A percentile compares a stretch with the other conserved stretches of the same genome.
Conservation (phyloP, 2,888 invertebrate species). For the Allacma fusca region DNA sequence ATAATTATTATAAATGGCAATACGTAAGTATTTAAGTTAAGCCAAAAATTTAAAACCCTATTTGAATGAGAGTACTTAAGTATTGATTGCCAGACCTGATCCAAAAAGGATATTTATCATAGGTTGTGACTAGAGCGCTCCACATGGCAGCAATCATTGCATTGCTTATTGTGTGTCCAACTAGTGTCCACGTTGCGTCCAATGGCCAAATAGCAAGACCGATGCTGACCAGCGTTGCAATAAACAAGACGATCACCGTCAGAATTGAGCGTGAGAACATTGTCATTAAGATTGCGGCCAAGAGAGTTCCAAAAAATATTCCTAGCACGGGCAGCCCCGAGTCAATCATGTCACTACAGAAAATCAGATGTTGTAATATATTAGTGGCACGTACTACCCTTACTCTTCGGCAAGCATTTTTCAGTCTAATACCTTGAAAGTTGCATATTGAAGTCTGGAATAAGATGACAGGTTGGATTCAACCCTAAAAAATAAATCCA, state of each 20-base stretch:
- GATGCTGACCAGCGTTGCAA: conserved; percentile 54
- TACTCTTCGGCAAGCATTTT: not conserved
- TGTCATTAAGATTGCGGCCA: conserved; percentile 48
- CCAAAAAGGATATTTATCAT: conserved; percentile 59
- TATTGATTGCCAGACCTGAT: conserved; percentile 47
- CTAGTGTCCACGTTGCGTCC: conserved; percentile 52
- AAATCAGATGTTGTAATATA: conserved; percentile 4
- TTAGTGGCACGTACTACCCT: not conserved
- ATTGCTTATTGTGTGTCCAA: conserved; percentile 57
- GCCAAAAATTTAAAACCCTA: not conserved
- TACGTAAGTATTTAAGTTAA: not conserved
- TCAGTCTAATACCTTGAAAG: conserved; percentile 46
- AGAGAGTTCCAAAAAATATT: conserved; percentile 56
- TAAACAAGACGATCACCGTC: conserved; percentile 49
- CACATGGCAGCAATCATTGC: conserved; percentile 54
- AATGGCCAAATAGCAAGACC: conserved; percentile 56
- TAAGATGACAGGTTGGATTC: conserved; percentile 58
- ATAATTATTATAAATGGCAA: conserved; percentile 3
- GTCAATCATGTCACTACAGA: conserved; percentile 54
- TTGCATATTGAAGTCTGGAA: conserved; percentile 60
- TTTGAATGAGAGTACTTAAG: not conserved
- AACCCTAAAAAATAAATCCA: conserved; percentile 48
- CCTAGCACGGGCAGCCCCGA: conserved; percentile 58
- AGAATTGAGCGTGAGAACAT: conserved; percentile 48
- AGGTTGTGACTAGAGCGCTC: conserved; percentile 55